phyloP scores from a whole-genome alignment of 2,888 invertebrate genomes.

The Cryptocheilus praepositus region DNA sequence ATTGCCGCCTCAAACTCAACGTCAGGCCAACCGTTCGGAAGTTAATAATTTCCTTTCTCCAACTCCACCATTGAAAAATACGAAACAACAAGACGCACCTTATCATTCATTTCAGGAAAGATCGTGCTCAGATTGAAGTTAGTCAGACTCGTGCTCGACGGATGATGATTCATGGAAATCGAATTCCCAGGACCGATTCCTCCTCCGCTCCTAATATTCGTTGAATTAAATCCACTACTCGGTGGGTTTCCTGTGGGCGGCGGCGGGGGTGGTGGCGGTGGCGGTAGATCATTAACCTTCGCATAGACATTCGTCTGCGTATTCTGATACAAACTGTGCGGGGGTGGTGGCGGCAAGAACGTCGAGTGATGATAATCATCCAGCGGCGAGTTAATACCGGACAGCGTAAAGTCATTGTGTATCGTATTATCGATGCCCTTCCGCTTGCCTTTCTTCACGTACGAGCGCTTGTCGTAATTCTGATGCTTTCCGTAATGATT shows the following conservation, averaged over 20 bases:
- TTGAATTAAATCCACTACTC: conserved; percentile 40
- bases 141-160: conserved; percentile 78
- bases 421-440: conserved; percentile 60
- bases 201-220: conserved; percentile 38
- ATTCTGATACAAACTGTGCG: conserved; percentile 66
- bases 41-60: too few relatives aligned
- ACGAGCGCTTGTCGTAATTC: conserved; percentile 69
- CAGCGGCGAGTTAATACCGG: conserved; percentile 66
- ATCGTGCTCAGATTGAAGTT: conserved; percentile 90
- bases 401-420: conserved; percentile 70
- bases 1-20: too few relatives aligned
- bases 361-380: conserved; percentile 70
- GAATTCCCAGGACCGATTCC: conserved; percentile 60
- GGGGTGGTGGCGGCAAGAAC: conserved; percentile 56
- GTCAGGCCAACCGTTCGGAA: too few relatives aligned
- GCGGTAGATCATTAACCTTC: conserved; percentile 57
- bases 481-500: conserved; percentile 67
- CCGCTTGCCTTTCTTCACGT: conserved; percentile 69
- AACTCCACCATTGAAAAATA: too few relatives aligned
- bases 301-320: conserved; percentile 65
- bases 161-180: conserved; percentile 69
- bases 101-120: conserved; percentile 88
- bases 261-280: conserved; percentile 45
- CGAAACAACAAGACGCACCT: conserved; percentile 66
- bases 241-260: conserved; percentile 47